Percentiles rank a stretch among this genome's conserved stretches.
Evolutionary conservation across 2,797 vertebrate species (phyloP).

Genomic region (Erpetoichthys calabaricus): DNA sequence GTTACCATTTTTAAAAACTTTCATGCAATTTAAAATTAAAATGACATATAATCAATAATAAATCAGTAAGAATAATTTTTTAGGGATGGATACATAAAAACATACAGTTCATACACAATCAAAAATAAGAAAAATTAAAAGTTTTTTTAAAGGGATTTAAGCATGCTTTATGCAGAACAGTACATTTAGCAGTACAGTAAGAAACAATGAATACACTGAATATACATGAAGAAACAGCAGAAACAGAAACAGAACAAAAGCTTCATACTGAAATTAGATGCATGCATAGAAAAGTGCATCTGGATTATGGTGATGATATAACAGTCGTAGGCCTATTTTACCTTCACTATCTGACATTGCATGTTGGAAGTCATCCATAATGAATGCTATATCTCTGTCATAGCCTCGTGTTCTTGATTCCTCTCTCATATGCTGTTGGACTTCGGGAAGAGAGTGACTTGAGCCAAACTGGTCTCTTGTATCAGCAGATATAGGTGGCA

Average conservation of each 20-base stretch:
- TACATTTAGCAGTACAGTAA: conserved; percentile 17
- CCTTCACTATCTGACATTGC: conserved; percentile 99
- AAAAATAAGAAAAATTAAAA: conserved; percentile 30
- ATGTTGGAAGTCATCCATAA: conserved; percentile 98
- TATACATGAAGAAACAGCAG: conserved; percentile 17
- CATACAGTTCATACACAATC: conserved; percentile 40
- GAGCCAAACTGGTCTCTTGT: conserved; percentile 97
- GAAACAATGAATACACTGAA: background rate
- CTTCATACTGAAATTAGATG: conserved; percentile 39
- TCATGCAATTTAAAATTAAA: background rate
- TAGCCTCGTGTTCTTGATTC: conserved; percentile 89
- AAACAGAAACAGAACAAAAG: conserved; percentile 26
- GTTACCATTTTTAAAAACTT: no score
- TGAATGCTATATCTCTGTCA: conserved; percentile 93
- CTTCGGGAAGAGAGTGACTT: conserved; percentile 95
- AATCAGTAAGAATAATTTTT: background rate
- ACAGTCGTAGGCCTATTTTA: conserved; percentile 73
- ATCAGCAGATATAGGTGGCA: conserved; percentile 95
- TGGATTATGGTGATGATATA: conserved; percentile 54
- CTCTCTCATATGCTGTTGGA: conserved; percentile 97
- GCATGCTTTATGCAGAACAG: conserved; percentile 20
- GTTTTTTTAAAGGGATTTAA: conserved; percentile 21
- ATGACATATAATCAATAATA: background rate
- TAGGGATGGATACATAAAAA: conserved; percentile 36
- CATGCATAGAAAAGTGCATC: conserved; percentile 76